These are phyloP conservation scores for Aphyosemion australe DNA, from an alignment of 2,113 vertebrate species.

Conservation along the genomic window DNA sequence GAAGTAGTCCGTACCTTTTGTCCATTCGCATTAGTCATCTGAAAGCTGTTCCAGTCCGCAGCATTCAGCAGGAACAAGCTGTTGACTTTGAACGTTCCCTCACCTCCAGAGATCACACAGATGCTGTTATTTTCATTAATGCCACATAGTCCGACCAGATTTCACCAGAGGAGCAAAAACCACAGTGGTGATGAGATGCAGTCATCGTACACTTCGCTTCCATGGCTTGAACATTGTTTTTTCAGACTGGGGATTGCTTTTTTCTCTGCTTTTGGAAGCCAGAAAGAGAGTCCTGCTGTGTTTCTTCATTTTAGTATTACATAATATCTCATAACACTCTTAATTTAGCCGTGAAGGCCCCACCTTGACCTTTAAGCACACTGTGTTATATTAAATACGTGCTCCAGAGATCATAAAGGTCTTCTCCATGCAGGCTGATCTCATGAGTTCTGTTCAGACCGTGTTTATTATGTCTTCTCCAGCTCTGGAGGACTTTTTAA, in stretches of 20 bases:
- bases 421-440: too few species aligned
- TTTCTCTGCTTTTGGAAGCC: background rate
- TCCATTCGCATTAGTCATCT: conserved; percentile 41
- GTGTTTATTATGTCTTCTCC: conserved; percentile 20
- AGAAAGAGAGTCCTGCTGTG: conserved; percentile 2
- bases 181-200: conserved; percentile 42
- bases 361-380: background rate
- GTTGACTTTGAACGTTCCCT: conserved; percentile 53
- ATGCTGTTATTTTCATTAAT: conserved; percentile 4
- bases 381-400: background rate
- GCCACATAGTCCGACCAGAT: conserved; percentile 42
- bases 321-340: conserved; percentile 3
- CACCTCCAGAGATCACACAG: conserved; percentile 27
- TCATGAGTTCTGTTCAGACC: background rate
- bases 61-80: conserved; percentile 40
- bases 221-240: conserved; percentile 43
- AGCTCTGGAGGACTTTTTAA: background rate
- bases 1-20: conserved; percentile 31
- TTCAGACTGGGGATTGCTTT: conserved; percentile 11
- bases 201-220: conserved; percentile 48
- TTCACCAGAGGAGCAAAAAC: conserved; percentile 48
- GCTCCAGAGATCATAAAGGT: too few species aligned
- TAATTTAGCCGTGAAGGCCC: background rate
- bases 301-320: conserved; percentile 6
- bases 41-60: conserved; percentile 39